Percentiles rank a stretch among this genome's conserved stretches.
Conservation (phyloP, 2,888 invertebrate genomes). For the Melipona beecheii region DNA sequence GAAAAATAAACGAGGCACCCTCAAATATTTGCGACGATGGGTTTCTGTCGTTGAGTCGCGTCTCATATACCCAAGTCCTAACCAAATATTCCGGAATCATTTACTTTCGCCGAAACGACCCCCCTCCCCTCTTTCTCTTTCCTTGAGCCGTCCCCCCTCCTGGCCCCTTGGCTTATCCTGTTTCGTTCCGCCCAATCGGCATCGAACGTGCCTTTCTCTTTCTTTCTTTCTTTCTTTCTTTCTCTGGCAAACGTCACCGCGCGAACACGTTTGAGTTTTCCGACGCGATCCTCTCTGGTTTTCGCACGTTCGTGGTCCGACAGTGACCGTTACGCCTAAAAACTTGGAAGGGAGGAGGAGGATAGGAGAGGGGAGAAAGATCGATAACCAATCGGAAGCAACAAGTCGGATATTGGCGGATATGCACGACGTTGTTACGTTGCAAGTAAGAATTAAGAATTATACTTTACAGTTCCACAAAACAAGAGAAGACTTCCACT, state of each 20-base stretch:
- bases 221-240: no score
- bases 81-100: constrained; percentile 35
- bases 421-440: no score
- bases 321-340: no score
- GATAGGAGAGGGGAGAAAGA: no score
- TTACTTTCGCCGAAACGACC: constrained; percentile 12
- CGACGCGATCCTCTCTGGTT: no score
- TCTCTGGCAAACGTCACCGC: no score
- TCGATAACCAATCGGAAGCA: neutral
- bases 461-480: no score
- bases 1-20: constrained; percentile 43
- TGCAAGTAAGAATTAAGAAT: no score
- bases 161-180: no score
- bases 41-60: constrained; percentile 2
- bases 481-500: no score
- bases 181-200: neutral
- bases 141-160: neutral
- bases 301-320: neutral
- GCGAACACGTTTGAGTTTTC: no score
- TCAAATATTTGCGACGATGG: constrained; percentile 52
- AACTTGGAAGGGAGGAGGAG: no score
- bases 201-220: neutral
- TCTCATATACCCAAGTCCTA: constrained; percentile 20
- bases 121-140: neutral
- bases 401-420: neutral